Conservation (phyloP, 2,113 vertebrate genomes). For the Geococcyx californianus region DNA sequence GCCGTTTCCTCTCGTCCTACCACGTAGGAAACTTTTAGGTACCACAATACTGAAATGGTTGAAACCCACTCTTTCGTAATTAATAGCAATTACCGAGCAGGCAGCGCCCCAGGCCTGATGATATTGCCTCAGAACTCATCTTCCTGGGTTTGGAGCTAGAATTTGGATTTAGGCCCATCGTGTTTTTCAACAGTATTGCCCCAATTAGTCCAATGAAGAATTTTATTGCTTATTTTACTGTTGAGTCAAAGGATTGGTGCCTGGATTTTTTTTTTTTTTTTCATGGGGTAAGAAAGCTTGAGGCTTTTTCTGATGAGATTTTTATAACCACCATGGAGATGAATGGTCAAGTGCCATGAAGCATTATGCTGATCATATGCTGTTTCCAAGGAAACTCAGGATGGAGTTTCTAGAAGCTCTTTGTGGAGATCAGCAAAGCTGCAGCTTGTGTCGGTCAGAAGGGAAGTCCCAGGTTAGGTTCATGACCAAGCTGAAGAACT, state of each 20-base stretch:
- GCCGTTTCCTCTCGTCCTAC: too few relatives aligned
- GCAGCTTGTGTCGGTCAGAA: neutral
- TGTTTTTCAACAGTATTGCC: neutral
- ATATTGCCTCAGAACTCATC: neutral
- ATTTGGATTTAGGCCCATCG: neutral
- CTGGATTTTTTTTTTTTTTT: neutral
- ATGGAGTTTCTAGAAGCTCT: conserved; percentile 26
- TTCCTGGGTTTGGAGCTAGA: neutral
- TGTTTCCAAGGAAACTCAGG: conserved; percentile 60
- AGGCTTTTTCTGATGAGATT: conserved; percentile 55
- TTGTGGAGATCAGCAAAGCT: neutral
- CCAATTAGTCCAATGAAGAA: conserved; percentile 54
- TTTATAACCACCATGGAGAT: conserved; percentile 56
- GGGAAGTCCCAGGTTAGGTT: neutral
- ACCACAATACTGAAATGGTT: neutral
- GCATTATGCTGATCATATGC: neutral
- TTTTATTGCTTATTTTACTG: conserved; percentile 49
- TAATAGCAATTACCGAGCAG: neutral
- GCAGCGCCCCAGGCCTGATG: neutral
- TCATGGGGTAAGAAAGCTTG: conserved; percentile 32
- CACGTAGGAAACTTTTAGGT: neutral
- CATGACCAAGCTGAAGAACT: neutral
- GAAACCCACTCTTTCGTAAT: neutral
- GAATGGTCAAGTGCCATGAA: conserved; percentile 62
- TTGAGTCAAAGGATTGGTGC: conserved; percentile 28